Base-by-base conservation (phyloP, 1,140 invertebrate species). In the Brachionus sp. region DNA sequence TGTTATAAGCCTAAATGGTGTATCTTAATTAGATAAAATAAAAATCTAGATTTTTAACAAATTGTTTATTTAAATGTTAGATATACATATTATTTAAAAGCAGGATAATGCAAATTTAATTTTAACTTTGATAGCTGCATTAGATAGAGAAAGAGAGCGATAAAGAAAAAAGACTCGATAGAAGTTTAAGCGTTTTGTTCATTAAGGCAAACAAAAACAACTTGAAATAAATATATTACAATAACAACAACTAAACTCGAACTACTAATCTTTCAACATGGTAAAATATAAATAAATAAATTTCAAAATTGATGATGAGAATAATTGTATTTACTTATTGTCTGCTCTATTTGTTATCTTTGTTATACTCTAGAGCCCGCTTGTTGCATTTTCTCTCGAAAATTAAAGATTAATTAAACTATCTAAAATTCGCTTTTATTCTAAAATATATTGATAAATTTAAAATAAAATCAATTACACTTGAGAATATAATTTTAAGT, bases 181-280 rank as follows among this genome's bases (percentile, higher is more conserved):
- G 50, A 57, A 57, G 50, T 13, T 66, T 66, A 33, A 66, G 64
- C 64, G 64, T 66, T 66, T 66, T 33, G 64, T 66, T 66, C 50
- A 57, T 57, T 57, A 57, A 19, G 50, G 50, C 33, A 39, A 70
- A 70, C 16, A 70, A 70, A 42, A 70, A 70, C 66, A 70, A 70
- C 66, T 70, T 70, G 35, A 70, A 70, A 70, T 70, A 37, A 37
- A 37, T 39, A 39, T 39, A 70, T 25, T 13, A 29, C 33, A 66
- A 29, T 66, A 70, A 70, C 10, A 70, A 70, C 35, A 70, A 70
- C 66, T 39, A 25, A 23, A 70, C 66, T 70, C 29, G 35, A 70
- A 70, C 66, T 70, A 70, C 66, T 70, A 70, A 70, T 70, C 66
- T 70, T 70, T 70, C 66, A 70, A 70, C 66, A 70, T 70, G 33